A percentile compares a stretch with the other conserved stretches of the same genome.
These are phyloP conservation scores for Spatula clypeata DNA, from an alignment of 2,797 vertebrate genomes.

Conservation along the genomic window DNA sequence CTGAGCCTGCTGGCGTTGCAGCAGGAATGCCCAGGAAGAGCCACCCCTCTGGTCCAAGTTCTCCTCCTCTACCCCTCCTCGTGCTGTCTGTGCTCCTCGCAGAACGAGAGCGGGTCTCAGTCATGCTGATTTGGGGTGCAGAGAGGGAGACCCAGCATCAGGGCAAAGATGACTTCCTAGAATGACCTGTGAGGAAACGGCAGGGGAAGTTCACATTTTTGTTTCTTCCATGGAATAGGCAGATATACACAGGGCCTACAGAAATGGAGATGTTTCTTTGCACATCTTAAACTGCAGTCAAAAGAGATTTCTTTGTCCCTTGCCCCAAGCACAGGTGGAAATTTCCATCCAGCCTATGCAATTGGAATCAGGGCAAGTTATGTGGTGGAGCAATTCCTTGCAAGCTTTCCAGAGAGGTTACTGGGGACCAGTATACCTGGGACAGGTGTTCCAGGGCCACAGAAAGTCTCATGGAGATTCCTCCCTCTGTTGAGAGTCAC, in stretches of 20 bases:
- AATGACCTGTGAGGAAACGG: accelerated
- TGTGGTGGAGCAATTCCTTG: neutral
- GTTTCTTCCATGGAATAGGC: neutral
- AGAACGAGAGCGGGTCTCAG: accelerated
- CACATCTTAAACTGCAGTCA: neutral
- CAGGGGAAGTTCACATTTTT: neutral
- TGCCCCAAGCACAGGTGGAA: neutral
- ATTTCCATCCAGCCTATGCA: neutral
- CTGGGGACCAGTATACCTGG: neutral
- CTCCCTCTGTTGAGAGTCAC: neutral
- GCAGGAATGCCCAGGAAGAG: neutral
- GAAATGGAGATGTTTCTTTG: neutral
- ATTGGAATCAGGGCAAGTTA: neutral
- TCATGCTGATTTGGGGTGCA: accelerated
- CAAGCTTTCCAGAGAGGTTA: neutral
- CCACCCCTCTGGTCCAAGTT: too few relatives aligned
- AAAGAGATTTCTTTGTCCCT: neutral
- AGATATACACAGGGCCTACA: neutral
- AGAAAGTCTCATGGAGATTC: neutral
- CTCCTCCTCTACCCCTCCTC: neutral
- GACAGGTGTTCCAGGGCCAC: neutral
- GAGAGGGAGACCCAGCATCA: neutral
- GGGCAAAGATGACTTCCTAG: neutral
- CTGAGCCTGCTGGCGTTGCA: neutral
- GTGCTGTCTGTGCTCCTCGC: accelerated